phyloP scores from a whole-genome alignment of 2,888 invertebrate genomes.

The Orthosia cruda region DNA sequence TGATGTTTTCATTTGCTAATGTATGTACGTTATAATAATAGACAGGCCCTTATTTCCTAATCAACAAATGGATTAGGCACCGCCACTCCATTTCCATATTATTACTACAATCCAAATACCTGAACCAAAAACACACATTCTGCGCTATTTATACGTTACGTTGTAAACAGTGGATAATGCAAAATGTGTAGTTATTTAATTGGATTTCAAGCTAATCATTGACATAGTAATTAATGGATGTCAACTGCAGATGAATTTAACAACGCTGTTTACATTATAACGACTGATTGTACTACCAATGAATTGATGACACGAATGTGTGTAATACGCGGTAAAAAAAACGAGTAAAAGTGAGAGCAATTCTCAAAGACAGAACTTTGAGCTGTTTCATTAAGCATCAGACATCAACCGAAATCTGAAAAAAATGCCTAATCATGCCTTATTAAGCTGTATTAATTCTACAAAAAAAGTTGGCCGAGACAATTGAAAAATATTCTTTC shows the following conservation, averaged over 20 bases:
- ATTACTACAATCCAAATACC: slow-evolving; percentile 22
- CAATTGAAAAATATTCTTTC: too few relatives aligned
- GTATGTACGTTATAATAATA: background rate
- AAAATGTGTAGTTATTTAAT: slow-evolving; percentile 55
- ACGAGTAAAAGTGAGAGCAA: too few relatives aligned
- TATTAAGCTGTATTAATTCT: too few relatives aligned
- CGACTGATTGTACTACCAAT: background rate
- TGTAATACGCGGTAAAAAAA: too few relatives aligned
- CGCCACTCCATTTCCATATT: background rate
- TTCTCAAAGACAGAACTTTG: too few relatives aligned
- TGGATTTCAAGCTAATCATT: slow-evolving; percentile 55
- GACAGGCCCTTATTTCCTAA: background rate
- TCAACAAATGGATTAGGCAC: background rate
- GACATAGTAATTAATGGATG: slow-evolving; percentile 53
- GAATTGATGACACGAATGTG: background rate
- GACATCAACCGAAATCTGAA: too few relatives aligned
- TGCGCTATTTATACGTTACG: background rate
- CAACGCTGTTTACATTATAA: slow-evolving; percentile 25
- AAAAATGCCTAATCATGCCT: too few relatives aligned
- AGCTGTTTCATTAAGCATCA: too few relatives aligned
- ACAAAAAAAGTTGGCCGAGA: too few relatives aligned
- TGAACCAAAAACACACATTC: slow-evolving; percentile 32
- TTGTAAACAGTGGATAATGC: slow-evolving; percentile 35
- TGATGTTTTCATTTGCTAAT: background rate
- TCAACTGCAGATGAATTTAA: slow-evolving; percentile 49